Evolutionary conservation across 2,888 invertebrate species (phyloP), one percentile per base, ranked within the genome.

Genomic region (Nowickia ferox): DNA sequence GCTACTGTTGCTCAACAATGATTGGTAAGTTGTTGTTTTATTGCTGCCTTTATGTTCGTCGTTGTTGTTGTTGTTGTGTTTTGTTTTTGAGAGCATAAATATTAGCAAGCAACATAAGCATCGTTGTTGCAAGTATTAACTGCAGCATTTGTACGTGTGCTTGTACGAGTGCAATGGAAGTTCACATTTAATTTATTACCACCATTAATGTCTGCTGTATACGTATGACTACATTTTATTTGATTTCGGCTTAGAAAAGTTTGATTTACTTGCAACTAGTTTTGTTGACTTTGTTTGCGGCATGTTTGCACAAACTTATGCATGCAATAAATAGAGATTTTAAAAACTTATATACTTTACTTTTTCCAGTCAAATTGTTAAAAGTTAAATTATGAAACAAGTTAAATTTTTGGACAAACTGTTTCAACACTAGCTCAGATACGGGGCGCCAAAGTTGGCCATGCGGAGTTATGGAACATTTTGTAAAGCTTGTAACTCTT

Each of bases 1-100:
- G 77, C 83, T 75, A 76, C 75, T 86, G 78, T 82, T 86, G 71
- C 86, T 86, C 75, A 86, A 83, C 71, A 86, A 86, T 86, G 86
- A 86, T 86, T 86, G 86, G 86, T 86, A 86, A 83, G 66, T 77
- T 72, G 59, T 66, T 66, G 51, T 72, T 72, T 78, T 51, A 61
- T 38, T 69, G 38, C 19, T 38, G 66, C 9, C 53, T 44, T 61
- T 42, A 1, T 57, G 30, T n/a, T 46, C 19, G 19, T n/a, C 9
- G 22, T 57, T 51, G 13, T 59, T 72, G 13, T 59, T 59, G 30
- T 40, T 77, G 38, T n/a, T 53, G 11, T 57, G n/a, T 17, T 57
- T 74, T 42, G 38, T 63, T 9, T 40, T 19, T 10, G 17, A 55
- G 30, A 53, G 53, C 38, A 63, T 66, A 48, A 80, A 38, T 51